Conservation (phyloP, 1,140 invertebrate species). For the Ceratitis capitata region DNA sequence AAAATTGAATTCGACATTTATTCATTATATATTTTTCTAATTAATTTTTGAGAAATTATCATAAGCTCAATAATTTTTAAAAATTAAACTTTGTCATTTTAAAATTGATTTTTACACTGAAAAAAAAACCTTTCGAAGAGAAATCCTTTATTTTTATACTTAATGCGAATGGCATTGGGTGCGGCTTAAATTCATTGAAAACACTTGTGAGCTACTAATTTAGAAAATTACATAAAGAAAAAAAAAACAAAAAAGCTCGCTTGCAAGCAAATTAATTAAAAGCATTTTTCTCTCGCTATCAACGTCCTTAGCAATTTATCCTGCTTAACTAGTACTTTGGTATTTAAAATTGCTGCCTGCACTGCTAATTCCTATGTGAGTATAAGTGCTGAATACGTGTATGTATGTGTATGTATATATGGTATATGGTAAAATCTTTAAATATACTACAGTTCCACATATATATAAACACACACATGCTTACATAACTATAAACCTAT, state of each 20-base stretch:
- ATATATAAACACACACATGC: background rate
- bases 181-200: background rate
- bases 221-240: background rate
- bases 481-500: too few species aligned
- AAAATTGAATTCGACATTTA: too few species aligned
- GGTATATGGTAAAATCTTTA: background rate
- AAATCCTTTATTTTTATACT: too few species aligned
- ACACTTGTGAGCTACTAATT: too few species aligned
- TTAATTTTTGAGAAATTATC: too few species aligned
- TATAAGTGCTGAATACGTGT: background rate
- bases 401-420: too few species aligned
- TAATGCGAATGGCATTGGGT: background rate
- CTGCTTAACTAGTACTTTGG: background rate
- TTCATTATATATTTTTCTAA: too few species aligned
- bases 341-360: background rate
- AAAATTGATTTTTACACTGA: too few species aligned
- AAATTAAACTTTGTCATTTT: too few species aligned
- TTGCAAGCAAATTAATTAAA: slow-evolving; percentile 9
- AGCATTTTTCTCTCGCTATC: background rate
- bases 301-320: background rate
- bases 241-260: background rate
- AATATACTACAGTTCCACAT: background rate
- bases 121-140: too few species aligned
- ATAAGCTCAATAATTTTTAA: too few species aligned
- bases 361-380: background rate